Conservation (phyloP, 1,140 invertebrate genomes). For the Mylabris phalerata region DNA sequence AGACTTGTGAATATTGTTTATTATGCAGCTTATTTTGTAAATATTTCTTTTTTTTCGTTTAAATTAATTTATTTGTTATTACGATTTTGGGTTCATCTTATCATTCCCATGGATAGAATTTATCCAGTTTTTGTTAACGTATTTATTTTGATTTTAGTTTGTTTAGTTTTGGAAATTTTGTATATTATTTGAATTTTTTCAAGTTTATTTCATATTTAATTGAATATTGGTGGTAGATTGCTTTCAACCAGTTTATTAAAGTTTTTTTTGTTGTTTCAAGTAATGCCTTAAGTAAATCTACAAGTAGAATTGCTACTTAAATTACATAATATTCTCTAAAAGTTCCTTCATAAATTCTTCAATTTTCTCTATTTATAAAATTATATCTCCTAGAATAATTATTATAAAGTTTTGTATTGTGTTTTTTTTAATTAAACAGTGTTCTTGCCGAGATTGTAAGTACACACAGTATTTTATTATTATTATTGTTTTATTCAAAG, state of each 20-base stretch:
- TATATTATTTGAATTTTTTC: conserved; percentile 7
- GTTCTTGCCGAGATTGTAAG: conserved; percentile 12
- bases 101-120: conserved; percentile 24
- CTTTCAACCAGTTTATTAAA: conserved; percentile 4
- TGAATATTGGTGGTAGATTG: conserved; percentile 9
- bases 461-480: conserved; percentile 13
- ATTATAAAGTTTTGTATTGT: conserved; percentile 1
- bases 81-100: conserved; percentile 18
- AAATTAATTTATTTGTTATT: conserved; percentile 20
- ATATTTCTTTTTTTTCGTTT: conserved; percentile 1
- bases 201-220: conserved; percentile 2
- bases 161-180: background rate
- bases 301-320: no score
- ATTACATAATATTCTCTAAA: background rate
- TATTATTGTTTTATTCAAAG: background rate
- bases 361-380: background rate
- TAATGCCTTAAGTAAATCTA: conserved; percentile 4
- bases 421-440: background rate
- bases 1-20: conserved; percentile 16
- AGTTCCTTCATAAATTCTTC: background rate
- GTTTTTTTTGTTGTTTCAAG: background rate
- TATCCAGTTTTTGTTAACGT: conserved; percentile 6
- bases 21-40: no score
- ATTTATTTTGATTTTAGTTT: no score
- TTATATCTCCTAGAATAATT: background rate